Base-by-base conservation (phyloP, 2,797 vertebrate species). In the Tolypeutes matacus region DNA sequence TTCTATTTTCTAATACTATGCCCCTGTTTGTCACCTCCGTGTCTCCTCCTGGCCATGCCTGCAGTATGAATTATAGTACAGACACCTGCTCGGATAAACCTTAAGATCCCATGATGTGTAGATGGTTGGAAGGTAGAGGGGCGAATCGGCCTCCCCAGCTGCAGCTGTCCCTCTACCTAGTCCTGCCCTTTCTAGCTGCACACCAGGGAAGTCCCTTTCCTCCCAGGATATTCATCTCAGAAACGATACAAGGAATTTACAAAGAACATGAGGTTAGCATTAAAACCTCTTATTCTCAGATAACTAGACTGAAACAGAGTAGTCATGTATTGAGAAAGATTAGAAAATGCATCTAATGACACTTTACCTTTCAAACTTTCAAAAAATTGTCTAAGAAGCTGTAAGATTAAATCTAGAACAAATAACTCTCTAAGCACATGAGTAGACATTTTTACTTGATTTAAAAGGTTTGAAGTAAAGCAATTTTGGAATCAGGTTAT, bases 381-480 rank as follows among this genome's bases (percentile, higher is more conserved):
- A 69, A n/a, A 69, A 31, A 69, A 69, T 5, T 31, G 18, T 31
- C 25, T 5, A 46, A 87, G 64, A n/a, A 69, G 86, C 65, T 60
- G 0, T 31, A 36, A 93, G 87, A 93, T 82, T n/a, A 86, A 39
- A 97, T 93, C 95, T 91, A 94, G 23, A 72, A 76, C 56, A 94
- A 92, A 76, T 18, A 81, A 27, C 10, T 64, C 51, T 23, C 9
- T 23, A 14, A 91, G 62, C 46, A 34, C 20, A 20, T 0, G 0
- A 31, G 51, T 0, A 65, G 51, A n/a, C 36, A 5, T 39, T 65
- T 80, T 17, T 0, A 25, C 73, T 76, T 42, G 39, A 17, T 46
- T 77, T 51, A 0, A 25, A n/a, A 64, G 49, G 20, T 69, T 18
- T 81, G 23, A 29, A 75, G 42, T 15, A 42, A 77, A n/a, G 34